A percentile compares a stretch with the other conserved stretches of the same genome.
Evolutionary conservation across 2,797 vertebrate species (phyloP).

Genomic region (Mormyrus proboscirostris): DNA sequence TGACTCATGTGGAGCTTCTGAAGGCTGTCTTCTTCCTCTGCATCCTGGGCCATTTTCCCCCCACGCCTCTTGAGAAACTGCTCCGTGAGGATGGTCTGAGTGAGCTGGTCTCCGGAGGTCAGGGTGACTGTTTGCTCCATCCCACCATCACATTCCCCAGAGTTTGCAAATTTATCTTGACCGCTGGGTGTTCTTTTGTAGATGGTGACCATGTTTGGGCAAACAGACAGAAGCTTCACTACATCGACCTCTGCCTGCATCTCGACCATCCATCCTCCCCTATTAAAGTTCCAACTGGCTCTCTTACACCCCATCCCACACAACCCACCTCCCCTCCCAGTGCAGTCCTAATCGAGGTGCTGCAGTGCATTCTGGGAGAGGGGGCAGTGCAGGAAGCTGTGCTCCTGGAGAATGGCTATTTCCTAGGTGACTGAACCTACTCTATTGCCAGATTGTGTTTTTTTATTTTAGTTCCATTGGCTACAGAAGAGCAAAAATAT

Average conservation of each 20-base stretch:
- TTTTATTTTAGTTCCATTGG: neutral
- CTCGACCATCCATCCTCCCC: constrained; percentile 61
- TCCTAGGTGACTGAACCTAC: constrained; percentile 47
- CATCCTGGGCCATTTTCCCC: constrained; percentile 69
- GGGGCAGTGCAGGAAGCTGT: constrained; percentile 47
- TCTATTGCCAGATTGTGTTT: neutral
- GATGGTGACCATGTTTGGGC: constrained; percentile 33
- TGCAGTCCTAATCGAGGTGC: constrained; percentile 32
- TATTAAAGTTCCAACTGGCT: constrained; percentile 29
- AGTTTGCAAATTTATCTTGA: neutral
- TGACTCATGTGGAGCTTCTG: constrained; percentile 60
- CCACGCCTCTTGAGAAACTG: constrained; percentile 62
- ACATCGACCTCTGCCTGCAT: constrained; percentile 66
- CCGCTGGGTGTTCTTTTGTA: constrained; percentile 37
- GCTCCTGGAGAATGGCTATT: constrained; percentile 54
- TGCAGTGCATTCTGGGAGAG: constrained; percentile 53
- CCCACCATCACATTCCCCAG: neutral
- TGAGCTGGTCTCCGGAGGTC: constrained; percentile 58
- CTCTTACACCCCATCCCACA: constrained; percentile 15
- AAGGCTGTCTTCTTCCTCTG: constrained; percentile 60
- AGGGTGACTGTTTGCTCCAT: neutral
- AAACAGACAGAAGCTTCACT: constrained; percentile 54
- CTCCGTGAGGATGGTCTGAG: constrained; percentile 55
- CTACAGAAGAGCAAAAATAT: neutral
- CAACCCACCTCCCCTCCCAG: neutral